Evolutionary conservation across 2,797 vertebrate species (phyloP), one percentile per base, ranked within the genome.

Genomic region (Sciaenops ocellatus): DNA sequence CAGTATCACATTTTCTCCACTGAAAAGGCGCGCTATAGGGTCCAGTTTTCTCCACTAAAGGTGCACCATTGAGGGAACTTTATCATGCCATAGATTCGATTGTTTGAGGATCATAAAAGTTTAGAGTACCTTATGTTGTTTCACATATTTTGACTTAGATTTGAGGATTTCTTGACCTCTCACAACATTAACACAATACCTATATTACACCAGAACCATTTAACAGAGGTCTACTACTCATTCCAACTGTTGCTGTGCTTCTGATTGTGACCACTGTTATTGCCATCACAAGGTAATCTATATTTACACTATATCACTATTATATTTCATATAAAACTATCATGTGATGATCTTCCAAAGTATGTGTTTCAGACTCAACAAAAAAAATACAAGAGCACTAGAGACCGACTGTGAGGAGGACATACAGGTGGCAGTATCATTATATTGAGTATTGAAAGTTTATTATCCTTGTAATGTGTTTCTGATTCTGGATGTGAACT

Each of bases 291-390:
- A 76, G 82, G 86, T 82, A 67, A 56, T 42, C 16, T 54, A 1
- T 38, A 38, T 68, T 78, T 24, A 38, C 34, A 17, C 7, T 20
- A 5, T 3, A 6, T 16, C 46, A 34, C 42, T 16, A 13, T 26
- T 59, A 11, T 3, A n/a, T 54, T 24, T 79, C 17, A 50, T 20
- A 4, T 16, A 5, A 1, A 0, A 10, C 1, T 0, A 60, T 50
- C 2, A 57, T 55, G 6, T 44, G 9, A 46, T 28, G 30, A 69
- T n/a, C 6, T 5, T 41, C 55, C n/a, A 52, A 61, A 38, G n/a
- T 44, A 1, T 76, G 11, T 56, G 5, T 85, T 84, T 67, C 60
- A 84, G 74, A 55, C 6, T 44, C 17, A 30, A 5, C 26, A 69
- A 22, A 62, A 73, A 30, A 18, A 71, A 6, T 5, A 67, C 1